phyloP scores from a whole-genome alignment of 2,888 invertebrate genomes.

The Agriopis leucophaearia region DNA sequence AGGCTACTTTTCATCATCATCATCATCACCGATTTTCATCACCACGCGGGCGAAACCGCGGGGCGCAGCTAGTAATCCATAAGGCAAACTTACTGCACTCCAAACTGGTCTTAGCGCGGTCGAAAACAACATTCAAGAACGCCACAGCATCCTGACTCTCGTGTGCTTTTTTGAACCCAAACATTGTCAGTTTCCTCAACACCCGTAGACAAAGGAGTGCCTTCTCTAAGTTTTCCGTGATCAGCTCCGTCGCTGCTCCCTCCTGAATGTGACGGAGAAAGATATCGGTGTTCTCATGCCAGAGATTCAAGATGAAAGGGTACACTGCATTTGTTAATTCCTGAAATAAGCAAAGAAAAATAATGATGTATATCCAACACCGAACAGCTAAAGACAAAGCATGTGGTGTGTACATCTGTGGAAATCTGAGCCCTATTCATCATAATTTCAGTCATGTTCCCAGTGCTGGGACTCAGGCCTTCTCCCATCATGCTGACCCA shows the following conservation, averaged over 20 bases:
- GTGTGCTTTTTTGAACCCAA: conserved; percentile 93
- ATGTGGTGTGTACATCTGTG: too few species aligned
- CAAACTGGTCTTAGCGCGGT: conserved; percentile 91
- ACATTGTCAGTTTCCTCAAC: conserved; percentile 92
- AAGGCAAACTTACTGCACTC: conserved; percentile 90
- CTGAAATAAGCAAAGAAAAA: conserved; percentile 67
- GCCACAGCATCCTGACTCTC: conserved; percentile 91
- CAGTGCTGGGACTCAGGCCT: too few species aligned
- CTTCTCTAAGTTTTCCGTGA: conserved; percentile 91
- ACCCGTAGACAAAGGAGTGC: conserved; percentile 93
- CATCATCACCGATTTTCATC: too few species aligned
- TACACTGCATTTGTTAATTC: conserved; percentile 92
- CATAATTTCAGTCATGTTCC: too few species aligned
- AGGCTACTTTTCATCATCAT: too few species aligned
- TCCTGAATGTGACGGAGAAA: conserved; percentile 89
- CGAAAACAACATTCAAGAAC: conserved; percentile 93
- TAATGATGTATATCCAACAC: not conserved
- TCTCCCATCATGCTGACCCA: too few species aligned
- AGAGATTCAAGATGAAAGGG: conserved; percentile 91
- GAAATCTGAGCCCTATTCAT: too few species aligned
- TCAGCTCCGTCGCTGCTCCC: conserved; percentile 85
- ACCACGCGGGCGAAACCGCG: too few species aligned
- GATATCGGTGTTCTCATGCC: conserved; percentile 91
- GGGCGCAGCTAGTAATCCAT: not conserved
- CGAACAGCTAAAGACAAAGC: too few species aligned